Conservation (phyloP, 1,140 invertebrate species). For the Tachypleus tridentatus region DNA sequence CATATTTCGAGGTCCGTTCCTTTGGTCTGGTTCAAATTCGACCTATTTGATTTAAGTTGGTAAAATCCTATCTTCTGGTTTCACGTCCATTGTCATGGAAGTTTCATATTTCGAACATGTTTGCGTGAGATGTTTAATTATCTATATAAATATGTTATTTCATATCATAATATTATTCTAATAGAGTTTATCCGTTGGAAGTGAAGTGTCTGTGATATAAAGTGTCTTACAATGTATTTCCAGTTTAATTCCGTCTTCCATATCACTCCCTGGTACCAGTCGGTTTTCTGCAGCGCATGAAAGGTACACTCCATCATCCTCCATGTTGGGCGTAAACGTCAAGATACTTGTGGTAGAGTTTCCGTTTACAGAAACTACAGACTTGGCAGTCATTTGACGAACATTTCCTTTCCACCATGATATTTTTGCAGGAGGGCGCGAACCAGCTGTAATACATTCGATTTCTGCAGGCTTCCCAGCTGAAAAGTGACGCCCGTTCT, state of each 20-base stretch:
- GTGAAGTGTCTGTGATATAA: no score
- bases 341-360: slow-evolving; percentile 38
- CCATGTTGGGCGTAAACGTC: slow-evolving; percentile 18
- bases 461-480: slow-evolving; percentile 69
- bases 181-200: no score
- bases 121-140: no score
- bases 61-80: no score
- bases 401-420: slow-evolving; percentile 66
- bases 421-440: slow-evolving; percentile 64
- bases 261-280: slow-evolving; percentile 41
- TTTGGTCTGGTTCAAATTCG: no score
- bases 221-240: slow-evolving; percentile 44
- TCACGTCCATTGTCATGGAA: no score
- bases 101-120: no score
- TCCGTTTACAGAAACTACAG: slow-evolving; percentile 52
- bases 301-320: slow-evolving; percentile 24
- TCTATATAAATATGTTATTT: no score
- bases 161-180: no score
- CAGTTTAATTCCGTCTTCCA: slow-evolving; percentile 55
- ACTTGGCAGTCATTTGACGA: slow-evolving; percentile 44
- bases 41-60: no score
- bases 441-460: slow-evolving; percentile 66
- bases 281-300: slow-evolving; percentile 26
- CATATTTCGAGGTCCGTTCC: no score
- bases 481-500: slow-evolving; percentile 59